These are phyloP conservation scores for Hypena proboscidalis DNA, from an alignment of 2,888 invertebrate species.

Conservation along the genomic window DNA sequence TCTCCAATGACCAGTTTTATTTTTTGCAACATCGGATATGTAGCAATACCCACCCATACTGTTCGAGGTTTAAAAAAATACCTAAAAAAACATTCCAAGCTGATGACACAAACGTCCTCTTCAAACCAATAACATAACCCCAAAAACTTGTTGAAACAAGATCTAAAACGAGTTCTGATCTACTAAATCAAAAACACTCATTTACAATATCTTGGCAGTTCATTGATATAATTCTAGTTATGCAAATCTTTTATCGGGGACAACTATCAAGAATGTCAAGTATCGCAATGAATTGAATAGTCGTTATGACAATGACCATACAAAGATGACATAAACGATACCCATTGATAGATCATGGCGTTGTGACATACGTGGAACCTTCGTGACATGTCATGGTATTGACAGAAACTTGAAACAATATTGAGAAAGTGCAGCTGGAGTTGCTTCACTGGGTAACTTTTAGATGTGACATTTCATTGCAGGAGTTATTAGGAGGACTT, in stretches of 20 bases:
- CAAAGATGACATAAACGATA: constrained; percentile 34
- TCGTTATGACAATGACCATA: constrained; percentile 39
- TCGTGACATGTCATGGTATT: constrained; percentile 2
- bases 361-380: constrained; percentile 28
- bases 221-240: constrained; percentile 54
- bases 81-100: background rate
- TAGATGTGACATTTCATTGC: too few relatives aligned
- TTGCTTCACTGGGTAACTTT: too few relatives aligned
- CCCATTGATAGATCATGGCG: constrained; percentile 26
- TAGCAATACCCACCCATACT: too few relatives aligned
- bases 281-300: constrained; percentile 48
- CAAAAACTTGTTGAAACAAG: too few relatives aligned
- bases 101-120: background rate
- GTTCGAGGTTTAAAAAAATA: background rate
- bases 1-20: too few relatives aligned
- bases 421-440: too few relatives aligned
- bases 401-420: constrained; percentile 3
- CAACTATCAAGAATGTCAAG: too few relatives aligned
- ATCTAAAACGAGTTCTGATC: too few relatives aligned
- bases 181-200: background rate
- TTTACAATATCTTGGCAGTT: constrained; percentile 5
- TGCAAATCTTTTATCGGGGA: constrained; percentile 58
- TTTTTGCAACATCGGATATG: too few relatives aligned
- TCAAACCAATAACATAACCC: too few relatives aligned
- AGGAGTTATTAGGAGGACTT: too few relatives aligned